Evolutionary conservation across 2,888 invertebrate species (phyloP).

Genomic region (Busseola fusca): DNA sequence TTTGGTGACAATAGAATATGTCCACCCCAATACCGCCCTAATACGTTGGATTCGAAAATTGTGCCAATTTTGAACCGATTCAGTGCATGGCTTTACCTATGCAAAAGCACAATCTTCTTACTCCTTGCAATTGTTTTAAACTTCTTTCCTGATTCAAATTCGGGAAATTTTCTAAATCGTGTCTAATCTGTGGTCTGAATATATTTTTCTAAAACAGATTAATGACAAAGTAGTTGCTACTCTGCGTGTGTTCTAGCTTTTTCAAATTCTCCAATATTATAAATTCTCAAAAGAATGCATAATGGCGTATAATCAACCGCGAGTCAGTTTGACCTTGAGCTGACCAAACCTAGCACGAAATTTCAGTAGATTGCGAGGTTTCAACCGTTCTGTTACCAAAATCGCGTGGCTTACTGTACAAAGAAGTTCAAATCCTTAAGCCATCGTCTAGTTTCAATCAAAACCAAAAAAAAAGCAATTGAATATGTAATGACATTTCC

Average conservation of each 20-base stretch:
- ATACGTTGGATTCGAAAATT: conserved; percentile 67
- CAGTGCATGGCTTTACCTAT: not conserved
- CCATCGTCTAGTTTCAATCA: not conserved
- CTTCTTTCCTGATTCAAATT: not conserved
- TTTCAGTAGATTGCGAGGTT: not conserved
- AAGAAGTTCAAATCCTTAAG: not conserved
- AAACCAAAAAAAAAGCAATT: not conserved
- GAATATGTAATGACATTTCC: conserved; percentile 15
- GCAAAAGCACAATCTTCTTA: not conserved
- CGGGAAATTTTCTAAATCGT: not conserved
- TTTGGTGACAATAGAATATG: conserved; percentile 27
- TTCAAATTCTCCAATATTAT: not conserved
- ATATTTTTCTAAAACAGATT: not conserved
- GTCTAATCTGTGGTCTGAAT: not conserved
- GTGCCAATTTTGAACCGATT: conserved; percentile 68
- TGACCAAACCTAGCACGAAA: too few species aligned
- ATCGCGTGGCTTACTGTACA: not conserved
- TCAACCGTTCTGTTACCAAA: not conserved
- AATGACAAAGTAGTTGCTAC: not conserved
- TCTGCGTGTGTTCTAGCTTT: not conserved
- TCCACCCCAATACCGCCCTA: conserved; percentile 25
- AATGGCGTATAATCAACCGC: not conserved
- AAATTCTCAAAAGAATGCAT: not conserved
- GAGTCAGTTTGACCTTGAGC: not conserved
- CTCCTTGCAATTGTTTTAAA: not conserved